A percentile compares a stretch with the other conserved stretches of the same genome.
Conservation (phyloP, 2,888 invertebrate species). For the Pedicia rivosa region DNA sequence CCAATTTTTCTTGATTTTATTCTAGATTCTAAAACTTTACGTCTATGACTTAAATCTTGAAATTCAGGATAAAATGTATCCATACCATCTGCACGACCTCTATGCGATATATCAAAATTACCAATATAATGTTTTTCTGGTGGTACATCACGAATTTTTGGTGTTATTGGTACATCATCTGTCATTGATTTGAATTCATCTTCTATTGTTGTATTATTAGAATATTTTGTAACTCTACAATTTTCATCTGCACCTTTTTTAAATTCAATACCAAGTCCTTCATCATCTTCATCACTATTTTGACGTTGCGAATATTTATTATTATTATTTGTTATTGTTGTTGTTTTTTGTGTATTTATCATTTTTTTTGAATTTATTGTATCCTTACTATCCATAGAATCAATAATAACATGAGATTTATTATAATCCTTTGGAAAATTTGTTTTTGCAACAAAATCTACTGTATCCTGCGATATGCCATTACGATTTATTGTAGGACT, state of each 20-base stretch:
- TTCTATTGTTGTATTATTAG: not conserved
- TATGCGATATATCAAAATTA: slow-evolving; percentile 19
- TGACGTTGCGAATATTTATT: slow-evolving; percentile 13
- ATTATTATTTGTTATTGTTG: too few relatives aligned
- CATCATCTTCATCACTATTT: slow-evolving; percentile 64
- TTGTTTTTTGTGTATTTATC: too few relatives aligned
- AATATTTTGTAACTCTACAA: slow-evolving; percentile 9
- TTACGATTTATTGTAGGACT: not conserved
- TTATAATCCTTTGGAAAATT: too few relatives aligned
- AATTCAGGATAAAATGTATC: slow-evolving; percentile 35
- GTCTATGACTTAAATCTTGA: slow-evolving; percentile 51
- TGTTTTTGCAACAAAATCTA: too few relatives aligned
- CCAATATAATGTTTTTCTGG: slow-evolving; percentile 19
- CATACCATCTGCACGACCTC: slow-evolving; percentile 51
- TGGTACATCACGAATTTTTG: slow-evolving; percentile 42
- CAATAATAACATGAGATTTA: too few relatives aligned
- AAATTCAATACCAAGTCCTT: slow-evolving; percentile 56
- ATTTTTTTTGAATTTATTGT: too few relatives aligned
- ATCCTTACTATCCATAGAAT: too few relatives aligned
- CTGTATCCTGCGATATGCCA: not conserved
- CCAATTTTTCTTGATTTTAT: slow-evolving; percentile 42
- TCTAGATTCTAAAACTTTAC: slow-evolving; percentile 60
- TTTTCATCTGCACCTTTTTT: slow-evolving; percentile 33
- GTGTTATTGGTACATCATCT: slow-evolving; percentile 44
- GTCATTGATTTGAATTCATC: slow-evolving; percentile 13